Base-by-base conservation (phyloP, 2,797 vertebrate species). In the Iguana delicatissima region DNA sequence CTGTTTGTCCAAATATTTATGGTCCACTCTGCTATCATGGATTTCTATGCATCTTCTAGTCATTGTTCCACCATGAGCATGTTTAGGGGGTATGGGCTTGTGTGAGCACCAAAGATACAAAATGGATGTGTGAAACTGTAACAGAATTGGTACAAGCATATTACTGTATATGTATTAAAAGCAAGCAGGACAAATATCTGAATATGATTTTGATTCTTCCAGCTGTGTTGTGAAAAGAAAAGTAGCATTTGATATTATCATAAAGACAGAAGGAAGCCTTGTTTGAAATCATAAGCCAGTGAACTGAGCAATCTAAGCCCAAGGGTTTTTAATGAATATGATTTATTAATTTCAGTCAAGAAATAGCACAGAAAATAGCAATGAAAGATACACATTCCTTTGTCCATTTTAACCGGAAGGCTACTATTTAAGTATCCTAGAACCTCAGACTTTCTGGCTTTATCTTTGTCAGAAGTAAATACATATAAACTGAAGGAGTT, bases 391-490 rank as follows among this genome's bases (percentile, higher is more conserved):
- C 55, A 91, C 42, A 14, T 93, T 93, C 93, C 2, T 14, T 93
- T 86, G 22, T 82, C 16, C 72, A 0, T 89, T 89, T 89, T 73
- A 87, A 64, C 9, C 0, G 26, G 0, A 2, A 82, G 13, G n/a
- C 20, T 8, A 85, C 24, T 79, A 59, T 59, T 84, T 6, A 20
- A 52, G 80, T 59, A 57, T 6, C 0, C 0, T 8, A 46, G 80
- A 89, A 90, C 62, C 14, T n/a, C 85, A 20, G 18, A 77, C 67
- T 87, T 22, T 29, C 29, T 67, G 42, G 18, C 16, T 74, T 2
- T 80, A 50, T n/a, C 77, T 94, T 93, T 92, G 24, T 62, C 79
- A 87, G 85, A 89, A 32, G 22, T 77, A 84, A 89, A 69, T 73
- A 83, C 52, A 79, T 73, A 85, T 85, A 0, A 57, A 50, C 7